These are phyloP conservation scores for Dicentrarchus labrax DNA, from an alignment of 2,113 vertebrate genomes.

Conservation along the genomic window DNA sequence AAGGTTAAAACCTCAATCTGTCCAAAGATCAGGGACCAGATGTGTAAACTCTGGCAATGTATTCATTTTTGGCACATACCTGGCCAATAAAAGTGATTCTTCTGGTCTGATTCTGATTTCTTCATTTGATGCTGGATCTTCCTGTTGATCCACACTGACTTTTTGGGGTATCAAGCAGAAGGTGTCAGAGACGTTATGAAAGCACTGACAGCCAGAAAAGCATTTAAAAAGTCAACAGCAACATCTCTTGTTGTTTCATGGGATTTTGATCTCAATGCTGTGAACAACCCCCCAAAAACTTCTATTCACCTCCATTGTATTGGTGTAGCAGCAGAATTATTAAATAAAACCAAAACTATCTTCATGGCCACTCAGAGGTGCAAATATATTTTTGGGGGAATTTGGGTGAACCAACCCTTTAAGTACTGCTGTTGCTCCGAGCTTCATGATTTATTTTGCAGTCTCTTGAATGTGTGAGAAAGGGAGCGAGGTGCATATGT, in stretches of 20 bases:
- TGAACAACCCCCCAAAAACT: not conserved
- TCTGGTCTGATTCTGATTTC: not conserved
- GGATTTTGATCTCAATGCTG: not conserved
- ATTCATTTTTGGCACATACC: not conserved
- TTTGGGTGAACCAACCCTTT: slow-evolving; percentile 9
- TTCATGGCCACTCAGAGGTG: not conserved
- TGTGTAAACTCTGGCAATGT: not conserved
- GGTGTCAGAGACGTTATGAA: not conserved
- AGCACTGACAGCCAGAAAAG: not conserved
- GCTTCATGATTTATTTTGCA: slow-evolving; percentile 39
- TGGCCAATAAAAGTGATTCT: no score
- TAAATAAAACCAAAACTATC: not conserved
- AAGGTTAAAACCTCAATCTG: not conserved
- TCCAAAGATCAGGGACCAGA: not conserved
- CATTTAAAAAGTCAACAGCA: not conserved
- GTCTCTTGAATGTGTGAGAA: slow-evolving; percentile 7
- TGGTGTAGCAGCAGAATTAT: not conserved
- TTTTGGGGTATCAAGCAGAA: not conserved
- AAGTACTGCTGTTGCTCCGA: not conserved
- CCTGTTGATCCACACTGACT: not conserved
- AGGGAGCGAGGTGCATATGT: slow-evolving; percentile 11
- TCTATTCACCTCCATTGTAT: not conserved
- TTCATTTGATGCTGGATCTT: not conserved
- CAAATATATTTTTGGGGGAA: not conserved
- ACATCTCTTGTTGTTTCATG: not conserved